Percentiles rank a stretch among this genome's conserved stretches.
These are phyloP conservation scores for Leucophenga montana DNA, from an alignment of 2,888 invertebrate genomes.

Conservation along the genomic window DNA sequence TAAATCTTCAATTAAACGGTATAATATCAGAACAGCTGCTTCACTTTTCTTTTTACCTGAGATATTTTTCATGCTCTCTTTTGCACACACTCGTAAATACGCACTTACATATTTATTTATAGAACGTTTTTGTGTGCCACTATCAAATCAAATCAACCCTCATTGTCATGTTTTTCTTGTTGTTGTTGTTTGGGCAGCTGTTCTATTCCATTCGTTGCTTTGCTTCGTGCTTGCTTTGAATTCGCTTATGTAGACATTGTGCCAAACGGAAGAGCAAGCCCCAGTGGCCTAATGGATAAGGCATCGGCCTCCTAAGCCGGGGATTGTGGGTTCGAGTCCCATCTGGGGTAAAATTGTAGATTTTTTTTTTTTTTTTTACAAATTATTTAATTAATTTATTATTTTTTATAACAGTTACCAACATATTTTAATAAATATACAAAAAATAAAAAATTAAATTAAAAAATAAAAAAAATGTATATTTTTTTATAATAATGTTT, in stretches of 20 bases:
- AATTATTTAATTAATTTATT: neutral
- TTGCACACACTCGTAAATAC: too few species aligned
- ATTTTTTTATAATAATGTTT: too few species aligned
- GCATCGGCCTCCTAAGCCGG: conserved; percentile 37
- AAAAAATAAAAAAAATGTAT: neutral
- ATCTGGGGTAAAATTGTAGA: conserved; percentile 30
- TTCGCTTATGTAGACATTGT: neutral
- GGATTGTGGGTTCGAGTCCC: conserved; percentile 39
- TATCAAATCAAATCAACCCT: too few species aligned
- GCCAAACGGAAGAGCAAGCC: neutral
- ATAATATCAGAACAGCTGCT: too few species aligned
- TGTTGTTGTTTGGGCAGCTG: neutral
- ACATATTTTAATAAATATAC: too few species aligned
- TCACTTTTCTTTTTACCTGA: too few species aligned
- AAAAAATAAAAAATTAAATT: neutral
- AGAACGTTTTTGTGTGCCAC: too few species aligned
- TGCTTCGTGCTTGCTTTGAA: neutral
- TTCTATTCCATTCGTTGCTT: neutral
- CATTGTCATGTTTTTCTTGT: neutral
- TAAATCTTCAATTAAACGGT: too few species aligned
- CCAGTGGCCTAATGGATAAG: conserved; percentile 37
- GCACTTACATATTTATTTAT: too few species aligned
- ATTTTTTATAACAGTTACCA: neutral
- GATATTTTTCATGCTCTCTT: too few species aligned
- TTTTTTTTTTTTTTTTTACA: conserved; percentile 21